Evolutionary conservation across 2,888 invertebrate species (phyloP).

Genomic region (Oxytorus armatus): DNA sequence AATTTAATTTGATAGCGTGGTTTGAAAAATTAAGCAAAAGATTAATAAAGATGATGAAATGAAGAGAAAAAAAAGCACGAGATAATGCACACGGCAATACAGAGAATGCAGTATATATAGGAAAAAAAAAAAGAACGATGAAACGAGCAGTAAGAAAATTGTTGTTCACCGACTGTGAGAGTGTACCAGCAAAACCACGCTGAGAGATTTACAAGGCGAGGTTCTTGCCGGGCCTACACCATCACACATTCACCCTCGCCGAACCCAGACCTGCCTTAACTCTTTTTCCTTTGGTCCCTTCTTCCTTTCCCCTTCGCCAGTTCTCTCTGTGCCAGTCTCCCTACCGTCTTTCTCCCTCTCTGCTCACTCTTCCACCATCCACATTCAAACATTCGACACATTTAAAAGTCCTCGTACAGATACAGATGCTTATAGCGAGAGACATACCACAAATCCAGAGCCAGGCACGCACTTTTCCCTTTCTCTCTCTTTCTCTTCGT

Average conservation of each 20-base stretch:
- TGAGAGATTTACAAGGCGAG: slow-evolving; percentile 70
- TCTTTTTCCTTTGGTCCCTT: slow-evolving; percentile 71
- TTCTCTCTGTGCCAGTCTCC: slow-evolving; percentile 59
- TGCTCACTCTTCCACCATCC: slow-evolving; percentile 41
- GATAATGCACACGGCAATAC: neutral
- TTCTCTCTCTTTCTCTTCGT: slow-evolving; percentile 44
- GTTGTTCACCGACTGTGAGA: slow-evolving; percentile 7
- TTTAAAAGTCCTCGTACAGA: neutral
- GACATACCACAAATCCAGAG: slow-evolving; percentile 62
- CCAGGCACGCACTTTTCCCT: slow-evolving; percentile 64
- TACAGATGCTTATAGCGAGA: slow-evolving; percentile 17
- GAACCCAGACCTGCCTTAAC: slow-evolving; percentile 74
- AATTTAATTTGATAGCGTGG: too few relatives aligned
- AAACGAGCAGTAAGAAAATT: slow-evolving; percentile 21
- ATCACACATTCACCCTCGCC: slow-evolving; percentile 81
- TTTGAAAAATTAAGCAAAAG: neutral
- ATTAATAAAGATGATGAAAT: neutral
- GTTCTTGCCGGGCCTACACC: slow-evolving; percentile 72
- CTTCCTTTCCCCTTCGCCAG: slow-evolving; percentile 51
- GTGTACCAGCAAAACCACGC: slow-evolving; percentile 50
- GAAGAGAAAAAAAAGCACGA: slow-evolving; percentile 2
- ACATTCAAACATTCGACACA: slow-evolving; percentile 40
- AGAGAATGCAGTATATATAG: neutral
- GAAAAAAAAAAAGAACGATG: neutral
- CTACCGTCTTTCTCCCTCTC: slow-evolving; percentile 22